phyloP scores from a whole-genome alignment of 2,113 vertebrate species.

The Lepisosteus osseus region DNA sequence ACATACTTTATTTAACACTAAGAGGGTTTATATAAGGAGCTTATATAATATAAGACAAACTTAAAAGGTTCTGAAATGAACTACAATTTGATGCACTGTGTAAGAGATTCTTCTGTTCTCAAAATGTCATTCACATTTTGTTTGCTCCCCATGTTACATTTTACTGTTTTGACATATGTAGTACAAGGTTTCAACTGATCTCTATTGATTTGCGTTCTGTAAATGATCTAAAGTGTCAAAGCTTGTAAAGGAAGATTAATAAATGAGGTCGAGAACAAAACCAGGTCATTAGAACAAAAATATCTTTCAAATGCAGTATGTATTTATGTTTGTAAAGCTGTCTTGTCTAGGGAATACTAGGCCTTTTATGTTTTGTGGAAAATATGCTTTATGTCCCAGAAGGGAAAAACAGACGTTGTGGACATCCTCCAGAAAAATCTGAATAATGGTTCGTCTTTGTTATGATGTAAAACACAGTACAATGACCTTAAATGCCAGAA shows the following conservation, averaged over 20 bases:
- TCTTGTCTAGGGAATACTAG: slow-evolving; percentile 39
- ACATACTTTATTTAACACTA: no score
- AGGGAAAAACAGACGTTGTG: slow-evolving; percentile 43
- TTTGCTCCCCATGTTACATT: no score
- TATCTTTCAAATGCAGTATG: slow-evolving; percentile 20
- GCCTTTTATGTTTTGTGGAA: slow-evolving; percentile 43
- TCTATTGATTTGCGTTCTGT: no score
- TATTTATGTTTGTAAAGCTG: slow-evolving; percentile 16
- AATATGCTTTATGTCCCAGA: slow-evolving; percentile 44
- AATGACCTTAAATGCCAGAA: slow-evolving; percentile 49
- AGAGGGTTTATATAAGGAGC: no score
- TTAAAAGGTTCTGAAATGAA: no score
- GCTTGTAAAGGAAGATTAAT: slow-evolving; percentile 17
- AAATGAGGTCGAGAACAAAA: slow-evolving; percentile 24
- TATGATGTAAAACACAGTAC: slow-evolving; percentile 37
- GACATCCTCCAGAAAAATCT: slow-evolving; percentile 34
- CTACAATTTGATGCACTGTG: no score
- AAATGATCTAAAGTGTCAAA: neutral
- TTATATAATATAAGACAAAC: no score
- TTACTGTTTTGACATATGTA: no score
- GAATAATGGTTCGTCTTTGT: slow-evolving; percentile 61
- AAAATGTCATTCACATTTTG: no score
- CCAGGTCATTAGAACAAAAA: slow-evolving; percentile 21
- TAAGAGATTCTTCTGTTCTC: no score
- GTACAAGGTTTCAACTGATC: no score